Conservation (phyloP, 1,140 invertebrate species). For the Penaeus chinensis region DNA sequence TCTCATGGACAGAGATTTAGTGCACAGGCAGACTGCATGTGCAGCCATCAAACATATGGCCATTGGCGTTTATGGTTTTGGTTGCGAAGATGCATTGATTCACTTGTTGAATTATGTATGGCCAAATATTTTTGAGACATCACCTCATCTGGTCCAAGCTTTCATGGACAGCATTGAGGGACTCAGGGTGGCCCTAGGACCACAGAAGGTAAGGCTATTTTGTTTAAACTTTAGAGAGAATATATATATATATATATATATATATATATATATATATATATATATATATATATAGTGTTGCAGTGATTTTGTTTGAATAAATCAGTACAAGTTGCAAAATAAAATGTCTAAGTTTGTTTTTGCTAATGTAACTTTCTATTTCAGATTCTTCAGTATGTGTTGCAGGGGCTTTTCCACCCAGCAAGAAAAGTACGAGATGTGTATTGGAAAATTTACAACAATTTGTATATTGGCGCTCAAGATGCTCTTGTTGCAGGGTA, state of each 20-base stretch:
- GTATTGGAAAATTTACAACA: constrained; percentile 99
- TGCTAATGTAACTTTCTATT: constrained; percentile 54
- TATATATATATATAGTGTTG: too few species aligned
- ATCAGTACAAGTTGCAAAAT: background rate
- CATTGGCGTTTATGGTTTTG: constrained; percentile 97
- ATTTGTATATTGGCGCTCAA: constrained; percentile 98
- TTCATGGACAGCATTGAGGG: constrained; percentile 99
- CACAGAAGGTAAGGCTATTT: constrained; percentile 82
- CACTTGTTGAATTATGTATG: constrained; percentile 99
- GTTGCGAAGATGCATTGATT: constrained; percentile 97
- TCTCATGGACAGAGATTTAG: constrained; percentile 98
- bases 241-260: too few species aligned
- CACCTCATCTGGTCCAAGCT: constrained; percentile 98
- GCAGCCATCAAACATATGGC: constrained; percentile 99
- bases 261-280: too few species aligned
- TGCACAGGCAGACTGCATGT: constrained; percentile 98
- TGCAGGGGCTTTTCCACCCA: constrained; percentile 96
- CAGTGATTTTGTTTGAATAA: too few species aligned
- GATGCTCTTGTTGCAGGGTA: constrained; percentile 98
- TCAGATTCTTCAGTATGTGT: constrained; percentile 65
- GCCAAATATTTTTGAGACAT: constrained; percentile 99
- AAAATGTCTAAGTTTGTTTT: constrained; percentile 22
- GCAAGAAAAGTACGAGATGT: constrained; percentile 99
- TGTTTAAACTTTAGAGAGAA: background rate
- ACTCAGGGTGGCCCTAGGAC: constrained; percentile 93